These are phyloP conservation scores for Trichosurus vulpecula DNA, from an alignment of 2,797 vertebrate genomes.

Conservation along the genomic window DNA sequence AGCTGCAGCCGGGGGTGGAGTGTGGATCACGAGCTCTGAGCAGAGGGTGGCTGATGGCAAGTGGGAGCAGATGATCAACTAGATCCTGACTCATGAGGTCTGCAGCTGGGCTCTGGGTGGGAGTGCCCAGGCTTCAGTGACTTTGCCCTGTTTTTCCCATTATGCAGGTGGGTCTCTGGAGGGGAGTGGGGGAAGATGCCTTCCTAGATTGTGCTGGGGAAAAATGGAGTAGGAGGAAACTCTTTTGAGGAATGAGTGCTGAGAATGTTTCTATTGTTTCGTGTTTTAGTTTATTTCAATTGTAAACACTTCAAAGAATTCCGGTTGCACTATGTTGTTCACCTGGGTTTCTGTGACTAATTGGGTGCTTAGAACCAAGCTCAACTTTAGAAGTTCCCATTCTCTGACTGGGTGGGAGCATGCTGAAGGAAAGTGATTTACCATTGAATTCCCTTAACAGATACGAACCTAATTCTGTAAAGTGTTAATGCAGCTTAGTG, in stretches of 20 bases:
- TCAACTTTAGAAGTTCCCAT: neutral
- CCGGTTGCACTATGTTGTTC: neutral
- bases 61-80: constrained; percentile 1
- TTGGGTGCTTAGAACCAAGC: neutral
- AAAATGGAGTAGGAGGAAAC: neutral
- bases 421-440: neutral
- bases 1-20: neutral
- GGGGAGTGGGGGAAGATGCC: neutral
- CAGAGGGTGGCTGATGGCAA: constrained; percentile 3
- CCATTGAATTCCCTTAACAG: neutral
- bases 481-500: neutral
- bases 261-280: neutral
- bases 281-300: neutral
- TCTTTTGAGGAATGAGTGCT: neutral
- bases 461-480: neutral
- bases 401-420: neutral
- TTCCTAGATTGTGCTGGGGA: neutral
- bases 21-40: neutral
- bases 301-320: neutral
- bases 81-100: neutral
- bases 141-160: neutral
- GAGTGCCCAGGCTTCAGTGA: neutral
- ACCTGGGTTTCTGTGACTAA: neutral
- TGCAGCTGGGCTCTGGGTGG: neutral
- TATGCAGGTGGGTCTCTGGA: neutral